phyloP scores from a whole-genome alignment of 1,140 invertebrate genomes.

The Bombus fervidus region DNA sequence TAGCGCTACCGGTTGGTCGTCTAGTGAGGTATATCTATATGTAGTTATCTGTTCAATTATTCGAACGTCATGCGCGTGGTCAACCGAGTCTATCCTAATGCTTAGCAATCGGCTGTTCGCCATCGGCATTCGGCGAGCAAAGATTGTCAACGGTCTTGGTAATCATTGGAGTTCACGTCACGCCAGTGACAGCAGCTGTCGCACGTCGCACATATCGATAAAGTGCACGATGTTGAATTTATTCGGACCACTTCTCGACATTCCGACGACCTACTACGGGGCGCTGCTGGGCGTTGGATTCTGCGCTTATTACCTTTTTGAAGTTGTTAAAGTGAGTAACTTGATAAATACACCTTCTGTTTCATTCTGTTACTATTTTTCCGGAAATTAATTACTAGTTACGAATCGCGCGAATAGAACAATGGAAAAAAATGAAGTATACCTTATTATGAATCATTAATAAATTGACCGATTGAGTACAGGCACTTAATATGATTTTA shows the following conservation, averaged over 20 bases:
- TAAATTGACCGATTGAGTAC: not conserved
- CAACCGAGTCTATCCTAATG: constrained; percentile 23
- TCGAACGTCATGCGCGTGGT: constrained; percentile 45
- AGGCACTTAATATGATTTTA: no score
- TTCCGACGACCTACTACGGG: constrained; percentile 79
- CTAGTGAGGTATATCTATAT: constrained; percentile 15
- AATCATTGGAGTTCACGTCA: not conserved
- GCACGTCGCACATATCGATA: constrained; percentile 7
- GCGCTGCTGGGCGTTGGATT: constrained; percentile 79
- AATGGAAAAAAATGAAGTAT: no score
- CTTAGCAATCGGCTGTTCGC: constrained; percentile 36
- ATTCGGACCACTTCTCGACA: constrained; percentile 72
- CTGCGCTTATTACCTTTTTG: constrained; percentile 79
- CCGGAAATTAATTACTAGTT: not conserved
- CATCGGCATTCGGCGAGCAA: constrained; percentile 45
- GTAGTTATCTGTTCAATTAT: constrained; percentile 52
- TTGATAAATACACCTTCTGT: not conserved
- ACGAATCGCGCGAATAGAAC: not conserved
- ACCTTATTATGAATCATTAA: no score
- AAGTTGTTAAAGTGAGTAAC: constrained; percentile 81
- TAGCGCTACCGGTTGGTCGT: constrained; percentile 15
- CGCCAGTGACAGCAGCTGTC: not conserved
- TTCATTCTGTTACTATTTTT: not conserved
- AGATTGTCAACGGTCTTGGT: constrained; percentile 44
- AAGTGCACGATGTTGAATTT: constrained; percentile 66